Percentiles rank a stretch among this genome's conserved stretches.
Evolutionary conservation across 2,888 invertebrate species (phyloP).

Genomic region (Drepana falcataria): DNA sequence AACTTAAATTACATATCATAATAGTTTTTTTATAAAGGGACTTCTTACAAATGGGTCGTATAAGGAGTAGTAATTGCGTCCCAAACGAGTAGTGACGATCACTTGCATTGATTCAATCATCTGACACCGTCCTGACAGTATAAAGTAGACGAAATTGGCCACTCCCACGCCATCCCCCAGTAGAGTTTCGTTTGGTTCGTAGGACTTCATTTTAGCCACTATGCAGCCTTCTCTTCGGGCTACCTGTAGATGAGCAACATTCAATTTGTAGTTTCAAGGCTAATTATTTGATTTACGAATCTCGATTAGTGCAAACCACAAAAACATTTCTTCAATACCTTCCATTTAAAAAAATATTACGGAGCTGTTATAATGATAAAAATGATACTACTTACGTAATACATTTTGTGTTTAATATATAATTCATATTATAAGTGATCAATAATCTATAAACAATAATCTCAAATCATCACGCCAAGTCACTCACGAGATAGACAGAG

Average conservation of each 20-base stretch:
- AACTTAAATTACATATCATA: not conserved
- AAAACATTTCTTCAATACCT: no score
- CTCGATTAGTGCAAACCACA: no score
- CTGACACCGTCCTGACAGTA: conserved; percentile 79
- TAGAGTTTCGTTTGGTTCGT: conserved; percentile 73
- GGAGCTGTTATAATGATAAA: no score
- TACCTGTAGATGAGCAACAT: conserved; percentile 36
- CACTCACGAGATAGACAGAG: no score
- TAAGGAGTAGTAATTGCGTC: conserved; percentile 60
- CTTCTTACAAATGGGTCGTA: conserved; percentile 65
- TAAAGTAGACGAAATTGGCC: conserved; percentile 73
- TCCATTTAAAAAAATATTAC: no score
- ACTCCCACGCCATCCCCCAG: conserved; percentile 74
- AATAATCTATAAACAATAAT: no score
- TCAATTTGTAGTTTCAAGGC: not conserved
- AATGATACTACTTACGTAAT: no score
- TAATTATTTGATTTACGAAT: no score
- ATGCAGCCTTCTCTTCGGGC: conserved; percentile 82
- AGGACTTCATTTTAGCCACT: conserved; percentile 80
- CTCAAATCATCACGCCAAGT: no score
- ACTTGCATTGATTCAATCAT: conserved; percentile 79
- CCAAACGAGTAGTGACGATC: conserved; percentile 41
- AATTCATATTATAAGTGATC: no score
- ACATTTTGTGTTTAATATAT: no score
- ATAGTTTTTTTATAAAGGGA: not conserved